A percentile compares a stretch with the other conserved stretches of the same genome.
These are phyloP conservation scores for Drosophila formosana DNA, from an alignment of 2,888 invertebrate genomes.

Conservation along the genomic window DNA sequence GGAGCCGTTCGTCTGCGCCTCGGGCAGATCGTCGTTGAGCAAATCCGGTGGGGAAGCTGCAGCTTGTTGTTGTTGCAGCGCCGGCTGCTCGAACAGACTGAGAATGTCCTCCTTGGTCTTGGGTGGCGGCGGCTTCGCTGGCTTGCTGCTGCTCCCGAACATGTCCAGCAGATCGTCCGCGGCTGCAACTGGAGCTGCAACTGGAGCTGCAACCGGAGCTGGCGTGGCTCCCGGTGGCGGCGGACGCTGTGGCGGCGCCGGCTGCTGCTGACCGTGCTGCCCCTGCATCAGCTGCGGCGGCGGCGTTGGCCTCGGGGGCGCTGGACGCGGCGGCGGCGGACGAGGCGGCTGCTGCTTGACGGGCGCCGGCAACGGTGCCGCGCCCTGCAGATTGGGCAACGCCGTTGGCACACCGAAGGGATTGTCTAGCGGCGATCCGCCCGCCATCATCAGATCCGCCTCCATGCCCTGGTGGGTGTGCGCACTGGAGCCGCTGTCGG, in stretches of 20 bases:
- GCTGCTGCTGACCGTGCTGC: constrained; percentile 49
- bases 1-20: constrained; percentile 35
- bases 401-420: constrained; percentile 85
- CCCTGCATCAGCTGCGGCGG: constrained; percentile 72
- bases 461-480: constrained; percentile 78
- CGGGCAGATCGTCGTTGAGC: constrained; percentile 87
- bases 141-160: constrained; percentile 84
- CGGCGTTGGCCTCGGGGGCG: constrained; percentile 82
- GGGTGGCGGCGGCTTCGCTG: constrained; percentile 86
- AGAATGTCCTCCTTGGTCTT: constrained; percentile 88
- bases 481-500: constrained; percentile 84
- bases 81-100: constrained; percentile 86
- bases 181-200: constrained; percentile 55
- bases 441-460: constrained; percentile 67
- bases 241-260: constrained; percentile 76
- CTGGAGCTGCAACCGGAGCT: constrained; percentile 30
- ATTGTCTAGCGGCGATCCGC: constrained; percentile 73
- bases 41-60: constrained; percentile 86
- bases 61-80: constrained; percentile 70
- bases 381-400: constrained; percentile 84
- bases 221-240: constrained; percentile 71
- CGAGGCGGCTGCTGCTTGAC: constrained; percentile 86
- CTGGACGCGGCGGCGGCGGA: constrained; percentile 85
- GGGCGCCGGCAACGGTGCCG: constrained; percentile 86
- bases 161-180: constrained; percentile 87